Percentiles rank a stretch among this genome's conserved stretches.
Evolutionary conservation across 2,888 invertebrate genomes (phyloP).

Genomic region (Dryocosmus kuriphilus): DNA sequence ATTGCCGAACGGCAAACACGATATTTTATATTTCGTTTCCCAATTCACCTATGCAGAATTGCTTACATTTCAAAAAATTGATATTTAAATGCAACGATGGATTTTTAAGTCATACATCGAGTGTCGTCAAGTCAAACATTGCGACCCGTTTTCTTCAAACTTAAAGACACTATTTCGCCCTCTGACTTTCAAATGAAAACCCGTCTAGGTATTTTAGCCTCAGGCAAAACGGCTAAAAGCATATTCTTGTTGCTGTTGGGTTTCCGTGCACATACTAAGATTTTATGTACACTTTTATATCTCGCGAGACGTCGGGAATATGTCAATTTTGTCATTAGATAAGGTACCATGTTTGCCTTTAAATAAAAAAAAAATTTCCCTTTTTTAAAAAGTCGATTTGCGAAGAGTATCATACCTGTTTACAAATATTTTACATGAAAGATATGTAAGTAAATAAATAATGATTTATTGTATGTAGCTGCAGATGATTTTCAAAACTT

Average conservation of each 20-base stretch:
- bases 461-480: no score
- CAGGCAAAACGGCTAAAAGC: conserved; percentile 64
- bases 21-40: not conserved
- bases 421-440: no score
- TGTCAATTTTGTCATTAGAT: not conserved
- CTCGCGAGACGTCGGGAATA: conserved; percentile 45
- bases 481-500: no score
- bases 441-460: no score
- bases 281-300: conserved; percentile 67
- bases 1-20: not conserved
- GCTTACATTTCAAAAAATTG: no score
- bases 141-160: not conserved
- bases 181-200: conserved; percentile 44
- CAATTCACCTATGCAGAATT: not conserved
- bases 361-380: no score
- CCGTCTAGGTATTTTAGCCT: conserved; percentile 52
- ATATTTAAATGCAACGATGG: conserved; percentile 50
- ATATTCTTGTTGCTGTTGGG: conserved; percentile 71
- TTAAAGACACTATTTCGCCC: not conserved
- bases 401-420: no score
- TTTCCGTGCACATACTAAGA: conserved; percentile 60
- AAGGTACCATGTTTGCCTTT: not conserved
- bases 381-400: not conserved
- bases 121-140: not conserved
- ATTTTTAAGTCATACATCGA: conserved; percentile 53